Evolutionary conservation across 1,140 invertebrate species (phyloP).

Genomic region (Diachasmimorpha longicaudata): DNA sequence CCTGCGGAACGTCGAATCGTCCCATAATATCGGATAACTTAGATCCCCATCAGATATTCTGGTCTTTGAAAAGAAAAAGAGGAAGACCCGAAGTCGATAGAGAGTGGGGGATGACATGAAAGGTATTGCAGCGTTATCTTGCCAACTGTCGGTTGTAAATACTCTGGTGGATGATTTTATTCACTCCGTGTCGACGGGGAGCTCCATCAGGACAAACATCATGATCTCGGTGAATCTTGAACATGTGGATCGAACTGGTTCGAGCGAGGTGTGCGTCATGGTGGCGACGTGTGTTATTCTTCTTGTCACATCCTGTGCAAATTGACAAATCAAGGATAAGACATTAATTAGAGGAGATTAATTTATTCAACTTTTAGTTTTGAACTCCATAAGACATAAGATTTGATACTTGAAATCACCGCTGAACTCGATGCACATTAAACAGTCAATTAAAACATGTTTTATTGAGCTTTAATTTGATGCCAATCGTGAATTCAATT

Average conservation of each 20-base stretch:
- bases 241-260: no score
- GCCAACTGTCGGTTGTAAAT: constrained; percentile 31
- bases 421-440: no score
- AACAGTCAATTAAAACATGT: no score
- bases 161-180: constrained; percentile 39
- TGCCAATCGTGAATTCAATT: no score
- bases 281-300: no score
- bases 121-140: constrained; percentile 28
- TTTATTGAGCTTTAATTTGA: no score
- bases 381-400: no score
- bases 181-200: constrained; percentile 30
- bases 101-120: background rate
- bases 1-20: constrained; percentile 29
- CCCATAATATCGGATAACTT: constrained; percentile 37
- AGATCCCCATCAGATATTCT: constrained; percentile 28
- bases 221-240: no score
- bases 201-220: background rate
- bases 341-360: background rate
- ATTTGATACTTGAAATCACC: no score
- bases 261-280: no score
- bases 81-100: constrained; percentile 1
- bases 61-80: constrained; percentile 3
- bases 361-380: background rate
- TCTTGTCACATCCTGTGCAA: no score
- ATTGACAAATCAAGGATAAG: no score